Evolutionary conservation across 1,140 invertebrate genomes (phyloP).

Genomic region (Ditylenchus dipsaci): DNA sequence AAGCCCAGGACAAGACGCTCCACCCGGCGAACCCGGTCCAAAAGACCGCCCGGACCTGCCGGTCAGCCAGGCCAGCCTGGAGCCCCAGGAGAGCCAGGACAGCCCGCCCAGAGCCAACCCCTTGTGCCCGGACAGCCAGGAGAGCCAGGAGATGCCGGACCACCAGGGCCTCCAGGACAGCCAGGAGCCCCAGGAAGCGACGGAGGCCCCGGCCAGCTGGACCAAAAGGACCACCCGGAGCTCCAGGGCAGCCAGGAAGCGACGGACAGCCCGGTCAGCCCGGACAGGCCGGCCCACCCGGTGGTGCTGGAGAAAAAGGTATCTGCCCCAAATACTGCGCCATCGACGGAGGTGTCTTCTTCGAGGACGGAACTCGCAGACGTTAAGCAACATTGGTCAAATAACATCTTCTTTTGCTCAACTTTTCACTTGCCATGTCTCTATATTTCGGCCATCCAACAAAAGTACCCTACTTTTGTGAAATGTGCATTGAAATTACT

Average conservation of each 20-base stretch:
- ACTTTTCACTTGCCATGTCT: too few species aligned
- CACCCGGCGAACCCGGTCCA: slow-evolving; percentile 32
- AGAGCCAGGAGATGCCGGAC: slow-evolving; percentile 33
- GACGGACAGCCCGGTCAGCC: slow-evolving; percentile 35
- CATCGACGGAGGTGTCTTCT: slow-evolving; percentile 44
- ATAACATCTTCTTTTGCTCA: too few species aligned
- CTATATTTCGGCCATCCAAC: too few species aligned
- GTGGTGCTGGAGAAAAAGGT: slow-evolving; percentile 40
- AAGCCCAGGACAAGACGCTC: slow-evolving; percentile 31
- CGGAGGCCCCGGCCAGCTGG: slow-evolving; percentile 24
- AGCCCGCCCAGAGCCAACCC: slow-evolving; percentile 22
- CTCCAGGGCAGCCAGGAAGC: slow-evolving; percentile 34
- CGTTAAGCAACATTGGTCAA: slow-evolving; percentile 5
- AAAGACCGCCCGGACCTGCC: slow-evolving; percentile 33
- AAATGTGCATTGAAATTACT: too few species aligned
- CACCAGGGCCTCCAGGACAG: slow-evolving; percentile 12
- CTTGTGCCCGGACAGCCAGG: slow-evolving; percentile 24
- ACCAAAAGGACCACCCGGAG: slow-evolving; percentile 35
- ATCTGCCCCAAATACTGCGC: slow-evolving; percentile 46
- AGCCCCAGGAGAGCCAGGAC: slow-evolving; percentile 29
- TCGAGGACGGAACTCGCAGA: slow-evolving; percentile 40
- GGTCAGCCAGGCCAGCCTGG: slow-evolving; percentile 29
- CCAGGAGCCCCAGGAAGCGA: slow-evolving; percentile 6
- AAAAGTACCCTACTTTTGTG: too few species aligned
- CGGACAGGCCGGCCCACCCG: slow-evolving; percentile 31